phyloP scores from a whole-genome alignment of 2,888 invertebrate genomes.

The Ennomos fuscantarius region DNA sequence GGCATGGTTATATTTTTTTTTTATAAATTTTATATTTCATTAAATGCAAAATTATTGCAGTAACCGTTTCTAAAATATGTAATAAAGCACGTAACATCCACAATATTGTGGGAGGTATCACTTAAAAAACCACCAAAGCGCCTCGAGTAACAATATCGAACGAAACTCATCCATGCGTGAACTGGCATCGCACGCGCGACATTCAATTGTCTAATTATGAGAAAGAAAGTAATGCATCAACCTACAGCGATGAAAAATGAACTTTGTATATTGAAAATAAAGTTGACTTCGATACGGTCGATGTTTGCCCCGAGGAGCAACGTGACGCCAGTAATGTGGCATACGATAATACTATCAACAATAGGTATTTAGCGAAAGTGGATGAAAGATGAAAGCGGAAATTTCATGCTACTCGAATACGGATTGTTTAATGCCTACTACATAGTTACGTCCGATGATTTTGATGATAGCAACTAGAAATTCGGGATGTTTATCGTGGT shows the following conservation, averaged over 20 bases:
- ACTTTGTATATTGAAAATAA: constrained; percentile 19
- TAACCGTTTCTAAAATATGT: neutral
- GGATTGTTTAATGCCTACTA: constrained; percentile 25
- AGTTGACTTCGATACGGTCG: constrained; percentile 20
- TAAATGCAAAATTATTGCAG: no score
- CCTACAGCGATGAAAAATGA: constrained; percentile 12
- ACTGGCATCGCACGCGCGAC: constrained; percentile 44
- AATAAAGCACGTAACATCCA: constrained; percentile 23
- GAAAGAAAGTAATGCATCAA: constrained; percentile 47
- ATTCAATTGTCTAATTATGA: constrained; percentile 50
- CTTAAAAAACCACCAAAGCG: constrained; percentile 17
- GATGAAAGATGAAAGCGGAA: constrained; percentile 49
- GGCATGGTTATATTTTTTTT: no score
- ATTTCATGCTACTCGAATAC: constrained; percentile 40
- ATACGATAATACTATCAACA: constrained; percentile 47
- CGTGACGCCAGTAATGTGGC: constrained; percentile 42
- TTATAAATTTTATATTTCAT: no score
- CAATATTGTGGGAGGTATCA: constrained; percentile 30
- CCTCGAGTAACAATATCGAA: constrained; percentile 30
- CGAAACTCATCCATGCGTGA: constrained; percentile 38
- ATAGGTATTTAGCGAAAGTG: constrained; percentile 54
- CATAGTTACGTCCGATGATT: constrained; percentile 23
- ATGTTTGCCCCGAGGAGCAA: constrained; percentile 39
- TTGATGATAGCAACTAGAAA: constrained; percentile 19
- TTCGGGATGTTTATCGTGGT: constrained; percentile 23